Conservation (phyloP, 2,888 invertebrate genomes). For the Sisyra terminalis region DNA sequence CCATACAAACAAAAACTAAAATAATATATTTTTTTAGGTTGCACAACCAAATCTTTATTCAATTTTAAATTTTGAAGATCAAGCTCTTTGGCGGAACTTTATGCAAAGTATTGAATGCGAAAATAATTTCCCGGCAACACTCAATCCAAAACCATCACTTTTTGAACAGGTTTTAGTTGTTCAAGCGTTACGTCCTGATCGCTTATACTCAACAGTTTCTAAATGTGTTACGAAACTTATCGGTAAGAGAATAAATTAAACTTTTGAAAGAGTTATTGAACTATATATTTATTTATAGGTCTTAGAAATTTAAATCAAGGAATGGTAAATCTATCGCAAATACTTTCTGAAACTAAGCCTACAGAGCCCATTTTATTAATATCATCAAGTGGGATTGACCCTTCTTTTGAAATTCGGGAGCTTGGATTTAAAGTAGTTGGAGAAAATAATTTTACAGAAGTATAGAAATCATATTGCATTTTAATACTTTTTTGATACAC, state of each 20-base stretch:
- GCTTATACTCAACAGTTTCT: constrained; percentile 58
- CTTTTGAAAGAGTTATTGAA: background rate
- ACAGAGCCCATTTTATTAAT: constrained; percentile 67
- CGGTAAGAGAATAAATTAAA: too few species aligned
- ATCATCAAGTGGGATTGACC: constrained; percentile 81
- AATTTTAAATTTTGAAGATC: constrained; percentile 42
- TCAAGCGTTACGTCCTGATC: constrained; percentile 69
- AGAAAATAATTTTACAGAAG: background rate
- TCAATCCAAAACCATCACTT: constrained; percentile 37
- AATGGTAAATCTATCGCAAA: constrained; percentile 24
- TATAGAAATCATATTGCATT: too few species aligned
- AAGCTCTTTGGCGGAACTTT: constrained; percentile 50
- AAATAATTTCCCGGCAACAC: constrained; percentile 34
- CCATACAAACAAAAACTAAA: constrained; percentile 11
- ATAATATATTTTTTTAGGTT: constrained; percentile 23
- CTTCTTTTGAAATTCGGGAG: constrained; percentile 61
- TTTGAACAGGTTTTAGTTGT: constrained; percentile 73
- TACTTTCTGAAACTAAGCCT: constrained; percentile 35
- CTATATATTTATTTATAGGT: background rate
- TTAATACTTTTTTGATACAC: constrained; percentile 11
- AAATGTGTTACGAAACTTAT: constrained; percentile 51
- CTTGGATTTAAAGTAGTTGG: constrained; percentile 33
- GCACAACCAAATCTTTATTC: constrained; percentile 43
- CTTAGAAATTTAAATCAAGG: constrained; percentile 19
- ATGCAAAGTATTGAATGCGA: constrained; percentile 45